These are phyloP conservation scores for Crenichthys baileyi DNA, from an alignment of 2,797 vertebrate species.

Conservation along the genomic window DNA sequence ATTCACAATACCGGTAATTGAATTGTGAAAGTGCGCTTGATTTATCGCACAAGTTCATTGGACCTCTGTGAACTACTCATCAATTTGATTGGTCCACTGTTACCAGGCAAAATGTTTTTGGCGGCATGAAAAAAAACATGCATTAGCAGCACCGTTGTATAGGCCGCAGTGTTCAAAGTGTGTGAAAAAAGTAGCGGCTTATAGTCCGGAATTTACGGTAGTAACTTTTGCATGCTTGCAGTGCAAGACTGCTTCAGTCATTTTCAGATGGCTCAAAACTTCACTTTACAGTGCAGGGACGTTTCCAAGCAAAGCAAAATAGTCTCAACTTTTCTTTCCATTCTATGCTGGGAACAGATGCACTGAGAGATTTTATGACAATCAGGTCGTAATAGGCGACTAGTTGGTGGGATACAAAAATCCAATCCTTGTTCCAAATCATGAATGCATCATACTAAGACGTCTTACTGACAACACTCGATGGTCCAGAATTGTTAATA, in stretches of 20 bases:
- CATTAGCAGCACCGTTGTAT: no score
- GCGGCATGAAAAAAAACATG: no score
- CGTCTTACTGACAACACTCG: background rate
- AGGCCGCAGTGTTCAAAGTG: no score
- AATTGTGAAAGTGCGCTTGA: no score
- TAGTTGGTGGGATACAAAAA: background rate
- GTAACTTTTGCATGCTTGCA: constrained; percentile 47
- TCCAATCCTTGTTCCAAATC: background rate
- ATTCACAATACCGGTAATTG: no score
- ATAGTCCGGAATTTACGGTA: no score
- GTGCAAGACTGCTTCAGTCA: constrained; percentile 42
- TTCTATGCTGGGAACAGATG: background rate
- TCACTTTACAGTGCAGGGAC: constrained; percentile 6
- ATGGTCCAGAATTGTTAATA: background rate
- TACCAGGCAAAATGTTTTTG: no score
- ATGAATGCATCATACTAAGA: background rate
- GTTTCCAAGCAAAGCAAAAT: background rate
- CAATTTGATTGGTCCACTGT: no score
- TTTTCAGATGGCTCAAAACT: background rate
- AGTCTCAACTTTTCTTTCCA: background rate
- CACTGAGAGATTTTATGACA: background rate
- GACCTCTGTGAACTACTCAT: no score
- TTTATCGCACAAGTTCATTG: no score
- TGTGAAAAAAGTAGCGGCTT: no score
- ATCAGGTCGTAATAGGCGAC: background rate